A percentile compares a stretch with the other conserved stretches of the same genome.
Conservation (phyloP, 2,797 vertebrate genomes). For the Centropyge bicolor region DNA sequence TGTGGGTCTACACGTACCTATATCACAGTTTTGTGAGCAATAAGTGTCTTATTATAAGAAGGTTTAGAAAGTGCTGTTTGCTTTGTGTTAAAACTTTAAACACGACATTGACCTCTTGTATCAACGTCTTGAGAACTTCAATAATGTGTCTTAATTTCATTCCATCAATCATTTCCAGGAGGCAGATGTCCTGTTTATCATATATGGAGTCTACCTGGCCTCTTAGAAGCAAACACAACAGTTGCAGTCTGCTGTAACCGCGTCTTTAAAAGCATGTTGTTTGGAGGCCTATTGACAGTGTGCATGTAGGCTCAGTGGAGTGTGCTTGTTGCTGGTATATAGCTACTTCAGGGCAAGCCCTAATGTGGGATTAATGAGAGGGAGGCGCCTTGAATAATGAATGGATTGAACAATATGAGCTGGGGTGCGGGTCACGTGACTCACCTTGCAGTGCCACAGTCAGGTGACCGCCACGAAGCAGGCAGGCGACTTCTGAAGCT, state of each 20-base stretch:
- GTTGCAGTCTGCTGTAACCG: not conserved
- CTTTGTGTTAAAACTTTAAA: not conserved
- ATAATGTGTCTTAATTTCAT: not conserved
- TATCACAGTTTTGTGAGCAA: not conserved
- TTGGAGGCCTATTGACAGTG: constrained; percentile 32
- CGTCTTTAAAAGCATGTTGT: constrained; percentile 31
- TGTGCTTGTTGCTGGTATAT: constrained; percentile 49
- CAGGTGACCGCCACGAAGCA: constrained; percentile 88
- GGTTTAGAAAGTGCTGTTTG: not conserved
- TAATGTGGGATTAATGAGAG: constrained; percentile 67
- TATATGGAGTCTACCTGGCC: not conserved
- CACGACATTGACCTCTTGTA: not conserved
- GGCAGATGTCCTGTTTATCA: not conserved
- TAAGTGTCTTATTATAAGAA: not conserved
- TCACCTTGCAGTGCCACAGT: constrained; percentile 95
- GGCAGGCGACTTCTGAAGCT: constrained; percentile 88
- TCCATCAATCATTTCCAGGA: not conserved
- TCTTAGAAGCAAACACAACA: not conserved
- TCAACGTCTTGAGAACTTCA: not conserved
- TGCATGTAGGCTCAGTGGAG: constrained; percentile 54
- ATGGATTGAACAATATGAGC: constrained; percentile 64
- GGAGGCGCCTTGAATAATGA: constrained; percentile 71
- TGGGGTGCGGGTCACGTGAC: constrained; percentile 65
- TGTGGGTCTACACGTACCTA: no score
- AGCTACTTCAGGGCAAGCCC: constrained; percentile 59